Conservation (phyloP, 2,113 vertebrate species). For the Elachura formosa region DNA sequence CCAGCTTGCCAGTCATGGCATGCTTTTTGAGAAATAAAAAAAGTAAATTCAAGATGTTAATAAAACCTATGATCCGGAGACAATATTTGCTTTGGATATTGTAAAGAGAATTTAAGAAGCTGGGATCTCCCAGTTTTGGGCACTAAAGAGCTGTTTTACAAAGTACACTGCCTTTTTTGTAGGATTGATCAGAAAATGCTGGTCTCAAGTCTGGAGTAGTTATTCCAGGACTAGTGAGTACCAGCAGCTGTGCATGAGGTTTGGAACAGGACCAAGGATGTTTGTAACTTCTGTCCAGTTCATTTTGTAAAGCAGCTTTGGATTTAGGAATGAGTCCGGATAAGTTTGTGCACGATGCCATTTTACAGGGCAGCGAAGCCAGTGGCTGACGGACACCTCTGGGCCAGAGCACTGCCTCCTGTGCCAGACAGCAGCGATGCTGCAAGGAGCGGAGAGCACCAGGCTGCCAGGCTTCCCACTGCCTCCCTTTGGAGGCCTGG, state of each 20-base stretch:
- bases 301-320: not conserved
- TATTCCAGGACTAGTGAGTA: not conserved
- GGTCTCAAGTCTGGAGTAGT: not conserved
- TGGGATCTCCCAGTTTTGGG: not conserved
- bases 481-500: not conserved
- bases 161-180: not conserved
- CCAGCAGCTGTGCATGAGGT: not conserved
- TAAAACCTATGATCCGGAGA: not conserved
- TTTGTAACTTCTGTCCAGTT: not conserved
- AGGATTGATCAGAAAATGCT: not conserved
- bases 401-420: not conserved
- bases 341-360: not conserved
- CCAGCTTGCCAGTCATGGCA: not conserved
- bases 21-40: not conserved
- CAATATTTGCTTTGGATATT: not conserved
- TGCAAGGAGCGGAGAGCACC: not conserved
- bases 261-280: not conserved
- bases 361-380: not conserved
- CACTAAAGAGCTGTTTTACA: not conserved
- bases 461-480: not conserved
- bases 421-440: not conserved
- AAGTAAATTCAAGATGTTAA: not conserved
- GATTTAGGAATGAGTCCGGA: not conserved
- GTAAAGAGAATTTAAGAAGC: not conserved
- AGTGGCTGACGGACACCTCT: not conserved